A percentile compares a stretch with the other conserved stretches of the same genome.
Conservation (phyloP, 2,113 vertebrate species). For the Catharus fuscescens region DNA sequence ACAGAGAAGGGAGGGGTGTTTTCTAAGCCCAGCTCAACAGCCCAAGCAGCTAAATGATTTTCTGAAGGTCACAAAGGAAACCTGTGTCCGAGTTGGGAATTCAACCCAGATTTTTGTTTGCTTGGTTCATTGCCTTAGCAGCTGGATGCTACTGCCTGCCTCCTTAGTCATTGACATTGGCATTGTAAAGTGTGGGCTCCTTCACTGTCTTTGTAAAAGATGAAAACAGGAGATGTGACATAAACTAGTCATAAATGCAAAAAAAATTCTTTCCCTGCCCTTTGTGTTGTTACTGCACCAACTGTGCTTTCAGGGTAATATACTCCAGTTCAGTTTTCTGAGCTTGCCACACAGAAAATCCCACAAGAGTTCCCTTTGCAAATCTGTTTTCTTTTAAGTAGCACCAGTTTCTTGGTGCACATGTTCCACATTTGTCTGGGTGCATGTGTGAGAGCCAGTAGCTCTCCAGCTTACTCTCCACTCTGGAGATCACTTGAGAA, state of each 20-base stretch:
- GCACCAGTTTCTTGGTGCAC: not conserved
- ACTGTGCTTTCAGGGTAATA: not conserved
- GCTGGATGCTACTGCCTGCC: not conserved
- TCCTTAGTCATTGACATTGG: not conserved
- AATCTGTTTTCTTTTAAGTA: slow-evolving; percentile 16
- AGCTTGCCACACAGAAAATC: not conserved
- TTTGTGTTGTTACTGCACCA: not conserved
- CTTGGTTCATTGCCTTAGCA: slow-evolving; percentile 7
- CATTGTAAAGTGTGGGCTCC: not conserved
- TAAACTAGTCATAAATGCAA: not conserved
- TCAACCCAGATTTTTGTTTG: not conserved
- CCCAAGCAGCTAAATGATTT: not conserved
- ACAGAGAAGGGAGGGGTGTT: not conserved
- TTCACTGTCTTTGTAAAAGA: not conserved
- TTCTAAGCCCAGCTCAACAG: not conserved
- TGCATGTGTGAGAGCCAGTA: not conserved
- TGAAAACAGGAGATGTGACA: not conserved
- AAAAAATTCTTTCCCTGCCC: not conserved
- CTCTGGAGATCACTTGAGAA: not conserved
- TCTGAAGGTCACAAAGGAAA: not conserved
- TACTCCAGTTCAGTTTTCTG: not conserved
- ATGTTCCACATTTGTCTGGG: not conserved
- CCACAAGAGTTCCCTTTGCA: not conserved
- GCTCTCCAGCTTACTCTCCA: not conserved
- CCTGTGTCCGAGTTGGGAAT: not conserved